Evolutionary conservation across 2,888 invertebrate species (phyloP), one percentile per base, ranked within the genome.

Genomic region (Nasonovia ribisnigri): DNA sequence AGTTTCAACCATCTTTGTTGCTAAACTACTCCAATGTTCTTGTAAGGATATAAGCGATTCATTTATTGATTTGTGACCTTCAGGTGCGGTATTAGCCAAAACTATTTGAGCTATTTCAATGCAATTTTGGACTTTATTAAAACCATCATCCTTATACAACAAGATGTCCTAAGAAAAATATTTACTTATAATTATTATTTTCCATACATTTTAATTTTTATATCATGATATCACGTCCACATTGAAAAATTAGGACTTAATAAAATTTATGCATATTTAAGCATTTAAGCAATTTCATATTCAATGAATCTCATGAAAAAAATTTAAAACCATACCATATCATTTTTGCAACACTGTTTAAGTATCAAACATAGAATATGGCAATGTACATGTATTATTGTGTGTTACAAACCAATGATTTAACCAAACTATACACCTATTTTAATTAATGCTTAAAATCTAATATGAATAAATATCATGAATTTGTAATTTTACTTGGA

Each of bases 21-120:
- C 97, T 90, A 99, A 96, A 16, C 97, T 97, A 51, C 98, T 98
- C 99, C 99, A 99, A 95, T 98, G 97, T 95, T 98, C 98, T 96
- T 99, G 99, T 88, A 99, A 96, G 94, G 97, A 97, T 1, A 98
- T 97, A 13, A 99, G 96, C 6, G 97, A 97, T 95, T 98, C 97
- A 95, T 99, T 98, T 92, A 99, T 98, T 54, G 97, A 96, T 95
- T 97, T 97, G 95, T 99, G 98, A 0, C 99, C 99, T 67, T 97
- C 96, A 1, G 98, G 98, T 0, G 99, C 98, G 0, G 99, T 99
- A 95, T 98, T 99, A 0, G 98, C 98, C 95, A 99, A 96, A 0
- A 99, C 98, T 95, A 97, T 97, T 96, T 99, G 99, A 0, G 98
- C 99, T 95, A 98, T 96, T 95, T 99, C 99, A n/a, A 99, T 97